phyloP scores from a whole-genome alignment of 1,140 invertebrate genomes.

The Monomorium pharaonis region DNA sequence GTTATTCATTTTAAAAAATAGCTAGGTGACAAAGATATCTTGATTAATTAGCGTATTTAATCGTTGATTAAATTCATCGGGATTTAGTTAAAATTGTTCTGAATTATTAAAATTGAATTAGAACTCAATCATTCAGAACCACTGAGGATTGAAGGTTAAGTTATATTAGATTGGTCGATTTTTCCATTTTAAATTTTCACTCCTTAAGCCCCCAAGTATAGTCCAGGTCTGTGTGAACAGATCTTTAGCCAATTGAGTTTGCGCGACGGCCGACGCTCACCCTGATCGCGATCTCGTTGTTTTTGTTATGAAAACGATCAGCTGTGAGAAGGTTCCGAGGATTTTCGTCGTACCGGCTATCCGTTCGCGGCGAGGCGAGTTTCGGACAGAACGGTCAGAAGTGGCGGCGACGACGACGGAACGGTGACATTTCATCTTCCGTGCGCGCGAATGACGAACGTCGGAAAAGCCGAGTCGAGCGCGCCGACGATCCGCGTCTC shows the following conservation, averaged over 20 bases:
- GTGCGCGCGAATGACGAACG: not conserved
- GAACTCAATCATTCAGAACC: too few species aligned
- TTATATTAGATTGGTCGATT: too few species aligned
- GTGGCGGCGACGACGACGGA: not conserved
- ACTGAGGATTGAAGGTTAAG: too few species aligned
- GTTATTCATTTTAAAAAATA: too few species aligned
- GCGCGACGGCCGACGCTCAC: not conserved
- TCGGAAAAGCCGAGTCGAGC: not conserved
- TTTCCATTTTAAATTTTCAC: too few species aligned
- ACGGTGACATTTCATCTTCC: not conserved
- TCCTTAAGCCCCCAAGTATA: too few species aligned
- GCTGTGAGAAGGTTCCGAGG: constrained; percentile 10
- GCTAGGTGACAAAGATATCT: too few species aligned
- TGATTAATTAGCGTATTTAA: too few species aligned
- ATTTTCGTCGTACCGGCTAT: not conserved
- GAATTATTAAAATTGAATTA: too few species aligned
- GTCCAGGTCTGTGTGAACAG: too few species aligned
- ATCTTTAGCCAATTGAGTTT: not conserved
- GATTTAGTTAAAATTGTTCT: too few species aligned
- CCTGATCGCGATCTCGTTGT: not conserved
- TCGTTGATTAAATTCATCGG: too few species aligned
- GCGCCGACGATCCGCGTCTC: not conserved
- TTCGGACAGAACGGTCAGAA: not conserved
- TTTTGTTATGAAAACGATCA: constrained; percentile 47
- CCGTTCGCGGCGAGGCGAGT: not conserved